Evolutionary conservation across 2,113 vertebrate genomes (phyloP).

Genomic region (Pluvianellus socialis): DNA sequence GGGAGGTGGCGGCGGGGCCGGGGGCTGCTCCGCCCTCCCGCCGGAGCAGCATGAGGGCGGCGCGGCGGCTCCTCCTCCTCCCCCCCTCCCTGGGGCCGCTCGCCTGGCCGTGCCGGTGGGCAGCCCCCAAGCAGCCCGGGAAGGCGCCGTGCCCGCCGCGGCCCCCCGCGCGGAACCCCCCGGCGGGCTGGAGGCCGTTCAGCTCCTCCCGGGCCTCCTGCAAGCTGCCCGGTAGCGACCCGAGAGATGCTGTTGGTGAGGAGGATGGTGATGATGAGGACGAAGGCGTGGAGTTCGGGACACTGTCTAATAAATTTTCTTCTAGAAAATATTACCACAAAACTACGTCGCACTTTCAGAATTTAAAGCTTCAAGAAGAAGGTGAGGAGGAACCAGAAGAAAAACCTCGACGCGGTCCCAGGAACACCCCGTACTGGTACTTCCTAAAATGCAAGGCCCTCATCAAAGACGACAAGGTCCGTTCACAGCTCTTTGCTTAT

Average conservation of each 20-base stretch:
- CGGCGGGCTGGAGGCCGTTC: not conserved
- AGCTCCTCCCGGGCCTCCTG: not conserved
- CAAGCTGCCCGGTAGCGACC: not conserved
- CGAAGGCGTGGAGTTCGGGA: constrained; percentile 73
- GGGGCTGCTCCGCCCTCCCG: not conserved
- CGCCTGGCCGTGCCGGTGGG: not conserved
- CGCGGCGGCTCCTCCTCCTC: not conserved
- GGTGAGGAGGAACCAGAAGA: constrained; percentile 44
- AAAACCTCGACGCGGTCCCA: constrained; percentile 31
- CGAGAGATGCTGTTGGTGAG: not conserved
- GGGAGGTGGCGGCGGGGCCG: not conserved
- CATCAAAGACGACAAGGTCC: constrained; percentile 86
- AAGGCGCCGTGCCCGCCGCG: not conserved
- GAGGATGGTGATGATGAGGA: not conserved
- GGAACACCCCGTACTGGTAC: constrained; percentile 90
- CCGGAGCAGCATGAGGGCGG: not conserved
- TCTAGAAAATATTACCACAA: constrained; percentile 81
- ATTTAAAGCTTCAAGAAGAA: constrained; percentile 51
- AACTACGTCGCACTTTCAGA: constrained; percentile 59
- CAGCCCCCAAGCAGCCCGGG: not conserved
- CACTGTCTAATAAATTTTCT: constrained; percentile 63
- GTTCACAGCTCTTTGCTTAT: not conserved
- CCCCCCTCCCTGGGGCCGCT: not conserved
- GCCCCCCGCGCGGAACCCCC: rapidly evolving
- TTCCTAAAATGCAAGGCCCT: constrained; percentile 88